A percentile compares a stretch with the other conserved stretches of the same genome.
Conservation (phyloP, 2,113 vertebrate species). For the Pachycephala philippinensis region DNA sequence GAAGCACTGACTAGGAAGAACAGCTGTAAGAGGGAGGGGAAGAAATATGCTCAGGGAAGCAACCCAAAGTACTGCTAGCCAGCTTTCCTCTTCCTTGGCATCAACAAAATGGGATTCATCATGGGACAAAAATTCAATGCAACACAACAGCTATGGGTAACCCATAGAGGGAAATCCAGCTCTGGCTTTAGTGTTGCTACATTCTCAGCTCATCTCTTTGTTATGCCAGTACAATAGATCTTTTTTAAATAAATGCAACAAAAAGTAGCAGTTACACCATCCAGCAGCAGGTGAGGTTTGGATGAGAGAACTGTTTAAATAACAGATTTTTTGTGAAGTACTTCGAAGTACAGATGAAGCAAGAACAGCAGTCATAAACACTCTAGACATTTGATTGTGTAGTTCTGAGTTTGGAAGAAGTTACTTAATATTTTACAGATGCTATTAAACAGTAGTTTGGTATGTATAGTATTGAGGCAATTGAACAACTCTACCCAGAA, state of each 20-base stretch:
- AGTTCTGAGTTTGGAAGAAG: background rate
- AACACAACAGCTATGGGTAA: accelerated
- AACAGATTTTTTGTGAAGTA: background rate
- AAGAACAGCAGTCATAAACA: background rate
- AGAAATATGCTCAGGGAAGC: accelerated
- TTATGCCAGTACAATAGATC: background rate
- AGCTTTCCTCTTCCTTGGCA: background rate
- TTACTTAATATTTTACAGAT: background rate
- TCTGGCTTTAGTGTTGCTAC: background rate
- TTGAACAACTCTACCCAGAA: background rate
- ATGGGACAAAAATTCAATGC: accelerated
- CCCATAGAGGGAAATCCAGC: accelerated
- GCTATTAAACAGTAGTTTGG: too few relatives aligned
- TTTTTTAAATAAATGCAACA: background rate
- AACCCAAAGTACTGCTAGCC: accelerated
- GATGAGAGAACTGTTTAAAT: background rate
- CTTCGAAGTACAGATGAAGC: background rate
- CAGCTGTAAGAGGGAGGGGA: background rate
- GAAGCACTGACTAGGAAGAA: background rate
- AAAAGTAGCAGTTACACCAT: background rate
- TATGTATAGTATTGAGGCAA: accelerated
- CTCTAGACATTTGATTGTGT: background rate
- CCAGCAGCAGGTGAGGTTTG: accelerated
- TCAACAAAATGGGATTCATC: background rate
- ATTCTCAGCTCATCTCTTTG: background rate